phyloP scores from a whole-genome alignment of 2,113 vertebrate species.

The Plecturocebus donacophilus region DNA sequence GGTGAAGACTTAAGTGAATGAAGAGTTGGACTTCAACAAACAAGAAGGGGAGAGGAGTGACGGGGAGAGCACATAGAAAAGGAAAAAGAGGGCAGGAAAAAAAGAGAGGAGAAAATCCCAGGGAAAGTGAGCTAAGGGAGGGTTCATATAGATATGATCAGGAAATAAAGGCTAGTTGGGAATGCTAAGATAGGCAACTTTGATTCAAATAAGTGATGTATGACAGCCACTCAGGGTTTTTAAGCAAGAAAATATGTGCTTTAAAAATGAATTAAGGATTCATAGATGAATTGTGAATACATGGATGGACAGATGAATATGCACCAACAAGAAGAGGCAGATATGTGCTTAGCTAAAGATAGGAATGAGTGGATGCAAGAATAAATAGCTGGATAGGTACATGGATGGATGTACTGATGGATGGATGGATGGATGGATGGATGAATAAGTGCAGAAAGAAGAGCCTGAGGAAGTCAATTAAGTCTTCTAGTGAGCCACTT shows the following conservation, averaged over 20 bases:
- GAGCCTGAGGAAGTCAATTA: conserved; percentile 48
- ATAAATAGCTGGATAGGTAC: not conserved
- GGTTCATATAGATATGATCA: not conserved
- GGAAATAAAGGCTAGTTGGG: not conserved
- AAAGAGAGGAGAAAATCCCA: not conserved
- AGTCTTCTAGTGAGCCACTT: not conserved
- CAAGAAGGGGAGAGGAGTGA: not conserved
- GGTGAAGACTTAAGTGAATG: not conserved
- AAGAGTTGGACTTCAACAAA: not conserved
- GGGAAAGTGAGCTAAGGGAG: not conserved
- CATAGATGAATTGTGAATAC: not conserved
- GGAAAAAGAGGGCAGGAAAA: not conserved
- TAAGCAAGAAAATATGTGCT: not conserved
- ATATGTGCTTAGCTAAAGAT: not conserved
- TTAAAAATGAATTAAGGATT: not conserved
- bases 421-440: not conserved
- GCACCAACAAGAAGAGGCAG: not conserved
- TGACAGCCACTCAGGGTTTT: not conserved
- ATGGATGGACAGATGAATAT: not conserved
- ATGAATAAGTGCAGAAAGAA: conserved; percentile 23
- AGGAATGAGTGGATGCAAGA: not conserved
- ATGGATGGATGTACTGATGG: not conserved
- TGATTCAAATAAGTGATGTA: not conserved
- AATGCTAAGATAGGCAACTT: not conserved
- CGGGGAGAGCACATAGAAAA: too few relatives aligned